Evolutionary conservation across 2,888 invertebrate species (phyloP).

Genomic region (Dasypogon diadema): DNA sequence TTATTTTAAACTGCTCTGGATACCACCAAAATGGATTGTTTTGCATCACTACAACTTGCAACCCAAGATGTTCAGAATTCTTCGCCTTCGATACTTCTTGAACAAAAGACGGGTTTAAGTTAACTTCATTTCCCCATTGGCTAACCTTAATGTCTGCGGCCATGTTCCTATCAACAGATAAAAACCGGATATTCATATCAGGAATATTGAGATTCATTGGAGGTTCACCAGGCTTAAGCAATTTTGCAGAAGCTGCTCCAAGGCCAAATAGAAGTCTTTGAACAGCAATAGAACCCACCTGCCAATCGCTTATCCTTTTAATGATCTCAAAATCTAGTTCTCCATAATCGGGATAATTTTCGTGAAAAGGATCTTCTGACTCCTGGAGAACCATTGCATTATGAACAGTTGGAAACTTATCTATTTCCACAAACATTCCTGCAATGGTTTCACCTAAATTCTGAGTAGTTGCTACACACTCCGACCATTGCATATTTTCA

Average conservation of each 20-base stretch:
- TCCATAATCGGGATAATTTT: slow-evolving; percentile 55
- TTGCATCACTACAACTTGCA: slow-evolving; percentile 19
- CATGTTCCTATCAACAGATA: slow-evolving; percentile 8
- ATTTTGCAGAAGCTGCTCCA: slow-evolving; percentile 19
- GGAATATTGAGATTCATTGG: background rate
- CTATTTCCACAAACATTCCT: slow-evolving; percentile 45
- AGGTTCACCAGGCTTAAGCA: slow-evolving; percentile 35
- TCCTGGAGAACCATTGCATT: background rate
- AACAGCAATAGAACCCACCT: slow-evolving; percentile 19
- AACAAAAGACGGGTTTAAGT: background rate
- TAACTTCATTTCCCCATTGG: background rate
- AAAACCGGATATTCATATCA: slow-evolving; percentile 4
- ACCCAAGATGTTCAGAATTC: slow-evolving; percentile 2
- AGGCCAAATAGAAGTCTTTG: slow-evolving; percentile 34
- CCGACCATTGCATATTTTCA: background rate
- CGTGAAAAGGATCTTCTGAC: slow-evolving; percentile 30
- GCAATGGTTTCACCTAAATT: slow-evolving; percentile 14
- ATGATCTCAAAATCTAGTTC: slow-evolving; percentile 47
- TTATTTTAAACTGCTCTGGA: slow-evolving; percentile 58
- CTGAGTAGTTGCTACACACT: slow-evolving; percentile 4
- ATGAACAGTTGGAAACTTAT: slow-evolving; percentile 37
- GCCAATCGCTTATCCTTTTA: slow-evolving; percentile 51
- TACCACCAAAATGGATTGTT: slow-evolving; percentile 62
- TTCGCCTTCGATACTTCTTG: background rate
- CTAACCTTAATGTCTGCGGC: background rate